phyloP scores from a whole-genome alignment of 2,888 invertebrate genomes.

The Malachius bipustulatus region DNA sequence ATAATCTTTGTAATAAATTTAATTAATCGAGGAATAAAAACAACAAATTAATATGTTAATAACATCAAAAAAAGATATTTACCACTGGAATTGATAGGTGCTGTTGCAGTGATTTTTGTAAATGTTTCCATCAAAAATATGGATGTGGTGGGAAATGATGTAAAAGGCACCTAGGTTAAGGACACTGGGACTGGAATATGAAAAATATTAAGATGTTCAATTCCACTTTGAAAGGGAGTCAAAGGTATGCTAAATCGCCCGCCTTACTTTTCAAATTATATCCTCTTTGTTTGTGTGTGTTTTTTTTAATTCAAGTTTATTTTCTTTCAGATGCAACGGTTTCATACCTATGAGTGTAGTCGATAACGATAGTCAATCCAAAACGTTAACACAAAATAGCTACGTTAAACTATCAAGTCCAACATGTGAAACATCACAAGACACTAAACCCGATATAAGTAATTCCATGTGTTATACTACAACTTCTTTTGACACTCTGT shows the following conservation, averaged over 20 bases:
- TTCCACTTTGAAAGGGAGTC: constrained; percentile 29
- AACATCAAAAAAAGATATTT: neutral
- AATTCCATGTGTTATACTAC: constrained; percentile 15
- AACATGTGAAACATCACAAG: constrained; percentile 19
- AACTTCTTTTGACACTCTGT: constrained; percentile 11
- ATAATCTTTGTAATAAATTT: constrained; percentile 23
- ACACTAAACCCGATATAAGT: constrained; percentile 16
- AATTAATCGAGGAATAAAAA: neutral
- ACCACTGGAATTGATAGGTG: no score
- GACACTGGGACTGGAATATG: neutral
- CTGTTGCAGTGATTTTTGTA: constrained; percentile 8
- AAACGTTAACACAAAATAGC: constrained; percentile 20
- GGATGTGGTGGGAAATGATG: constrained; percentile 14
- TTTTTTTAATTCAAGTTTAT: neutral
- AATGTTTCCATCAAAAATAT: constrained; percentile 16
- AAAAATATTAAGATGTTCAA: constrained; percentile 30
- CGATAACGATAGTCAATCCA: constrained; percentile 22
- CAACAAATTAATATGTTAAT: constrained; percentile 18
- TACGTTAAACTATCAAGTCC: constrained; percentile 16
- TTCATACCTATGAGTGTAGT: constrained; percentile 22
- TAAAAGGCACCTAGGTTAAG: constrained; percentile 3
- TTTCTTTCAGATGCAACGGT: constrained; percentile 26
- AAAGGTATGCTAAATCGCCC: constrained; percentile 9
- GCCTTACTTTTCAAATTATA: no score
- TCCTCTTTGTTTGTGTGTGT: no score